Evolutionary conservation across 1,140 invertebrate genomes (phyloP).

Genomic region (Drosophila melanica): DNA sequence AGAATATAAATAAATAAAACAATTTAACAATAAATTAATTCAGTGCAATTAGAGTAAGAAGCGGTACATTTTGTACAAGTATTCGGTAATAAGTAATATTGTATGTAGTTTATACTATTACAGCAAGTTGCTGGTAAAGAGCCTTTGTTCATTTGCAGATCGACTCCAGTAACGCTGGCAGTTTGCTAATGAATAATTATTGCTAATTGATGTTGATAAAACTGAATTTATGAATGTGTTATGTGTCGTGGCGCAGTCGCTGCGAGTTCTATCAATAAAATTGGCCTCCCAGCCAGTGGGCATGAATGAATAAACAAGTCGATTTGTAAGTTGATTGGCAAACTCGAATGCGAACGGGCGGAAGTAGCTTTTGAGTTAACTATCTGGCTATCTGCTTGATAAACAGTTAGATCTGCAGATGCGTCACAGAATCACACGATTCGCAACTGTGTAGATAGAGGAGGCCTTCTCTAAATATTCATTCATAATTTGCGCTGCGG

Average conservation of each 20-base stretch:
- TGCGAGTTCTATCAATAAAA: conserved; percentile 69
- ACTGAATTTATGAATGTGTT: conserved; percentile 74
- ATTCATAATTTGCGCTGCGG: conserved; percentile 56
- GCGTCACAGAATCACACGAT: conserved; percentile 42
- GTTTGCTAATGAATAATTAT: conserved; percentile 71
- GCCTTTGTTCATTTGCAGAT: conserved; percentile 19
- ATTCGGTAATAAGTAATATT: no score
- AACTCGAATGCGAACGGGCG: conserved; percentile 31
- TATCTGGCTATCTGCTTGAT: neutral
- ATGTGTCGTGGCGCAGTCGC: conserved; percentile 19
- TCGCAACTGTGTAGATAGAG: conserved; percentile 13
- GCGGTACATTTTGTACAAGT: no score
- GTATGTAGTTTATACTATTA: no score
- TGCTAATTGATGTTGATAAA: conserved; percentile 79
- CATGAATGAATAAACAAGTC: conserved; percentile 45
- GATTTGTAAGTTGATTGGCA: conserved; percentile 55
- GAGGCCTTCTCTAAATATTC: conserved; percentile 37
- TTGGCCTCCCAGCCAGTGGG: conserved; percentile 50
- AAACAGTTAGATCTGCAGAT: conserved; percentile 43
- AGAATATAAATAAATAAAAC: neutral
- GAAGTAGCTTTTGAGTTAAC: conserved; percentile 23
- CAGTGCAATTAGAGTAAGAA: no score
- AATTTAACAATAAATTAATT: no score
- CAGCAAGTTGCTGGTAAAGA: conserved; percentile 23
- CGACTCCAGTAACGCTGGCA: conserved; percentile 1